Conservation (phyloP, 2,797 vertebrate genomes). For the Sylvia borin region DNA sequence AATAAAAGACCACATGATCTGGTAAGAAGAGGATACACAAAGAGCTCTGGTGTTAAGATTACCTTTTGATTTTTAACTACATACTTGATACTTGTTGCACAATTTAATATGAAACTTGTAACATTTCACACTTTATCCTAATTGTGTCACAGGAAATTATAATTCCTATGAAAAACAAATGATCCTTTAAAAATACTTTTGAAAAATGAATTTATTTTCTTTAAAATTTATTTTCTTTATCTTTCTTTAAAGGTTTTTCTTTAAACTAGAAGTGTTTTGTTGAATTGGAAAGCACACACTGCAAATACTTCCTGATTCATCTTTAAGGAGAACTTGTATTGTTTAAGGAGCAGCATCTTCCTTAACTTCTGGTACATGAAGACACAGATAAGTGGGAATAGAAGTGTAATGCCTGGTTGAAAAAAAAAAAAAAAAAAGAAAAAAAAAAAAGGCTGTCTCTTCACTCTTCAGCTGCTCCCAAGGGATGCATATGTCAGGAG, state of each 20-base stretch:
- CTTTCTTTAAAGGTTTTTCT: too few species aligned
- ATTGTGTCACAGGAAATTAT: neutral
- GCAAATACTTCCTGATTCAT: neutral
- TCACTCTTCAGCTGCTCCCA: accelerated
- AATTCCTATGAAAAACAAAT: neutral
- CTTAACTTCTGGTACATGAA: neutral
- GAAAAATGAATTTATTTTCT: neutral
- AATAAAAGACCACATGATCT: neutral
- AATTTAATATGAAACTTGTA: neutral
- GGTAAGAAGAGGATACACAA: neutral
- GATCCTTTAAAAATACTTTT: neutral
- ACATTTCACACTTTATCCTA: neutral
- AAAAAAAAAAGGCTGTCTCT: neutral
- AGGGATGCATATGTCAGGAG: accelerated
- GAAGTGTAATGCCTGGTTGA: neutral
- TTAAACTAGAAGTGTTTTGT: neutral
- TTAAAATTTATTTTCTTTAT: too few species aligned
- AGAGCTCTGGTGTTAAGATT: neutral
- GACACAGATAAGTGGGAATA: neutral
- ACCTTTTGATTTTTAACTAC: neutral
- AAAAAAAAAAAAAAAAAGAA: neutral
- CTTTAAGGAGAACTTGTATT: neutral
- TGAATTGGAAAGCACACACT: neutral
- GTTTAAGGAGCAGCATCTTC: neutral
- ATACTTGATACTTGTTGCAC: neutral